These are phyloP conservation scores for Microtus oregoni DNA, from an alignment of 2,113 vertebrate genomes.

Conservation along the genomic window DNA sequence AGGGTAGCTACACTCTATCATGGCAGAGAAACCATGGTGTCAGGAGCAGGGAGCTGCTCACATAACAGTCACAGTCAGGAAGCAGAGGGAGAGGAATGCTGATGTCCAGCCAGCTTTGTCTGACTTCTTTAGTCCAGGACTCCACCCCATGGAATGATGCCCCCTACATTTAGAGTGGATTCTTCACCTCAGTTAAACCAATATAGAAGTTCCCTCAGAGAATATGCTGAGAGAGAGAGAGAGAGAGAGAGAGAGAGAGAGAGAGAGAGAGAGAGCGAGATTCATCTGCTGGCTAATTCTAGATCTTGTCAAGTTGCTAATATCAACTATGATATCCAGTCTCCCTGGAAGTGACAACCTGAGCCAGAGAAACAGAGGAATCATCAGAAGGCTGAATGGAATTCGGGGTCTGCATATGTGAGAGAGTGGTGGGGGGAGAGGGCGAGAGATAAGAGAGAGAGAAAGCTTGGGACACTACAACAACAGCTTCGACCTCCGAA, in stretches of 20 bases:
- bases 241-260: not conserved
- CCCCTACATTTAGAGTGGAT: not conserved
- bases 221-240: not conserved
- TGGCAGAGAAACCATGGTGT: not conserved
- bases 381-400: not conserved
- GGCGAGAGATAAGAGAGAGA: not conserved
- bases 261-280: not conserved
- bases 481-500: conserved; percentile 14
- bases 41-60: not conserved
- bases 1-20: not conserved
- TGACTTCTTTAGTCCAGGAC: not conserved
- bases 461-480: not conserved
- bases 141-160: not conserved
- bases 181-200: not conserved
- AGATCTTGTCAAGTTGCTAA: not conserved
- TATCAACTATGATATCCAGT: not conserved
- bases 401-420: not conserved
- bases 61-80: not conserved
- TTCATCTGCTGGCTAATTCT: not conserved
- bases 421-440: not conserved
- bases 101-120: not conserved
- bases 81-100: not conserved
- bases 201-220: not conserved
- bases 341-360: conserved; percentile 32
- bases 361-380: not conserved